These are phyloP conservation scores for Pemphigus obesinymphae DNA, from an alignment of 1,140 invertebrate species.

Conservation along the genomic window DNA sequence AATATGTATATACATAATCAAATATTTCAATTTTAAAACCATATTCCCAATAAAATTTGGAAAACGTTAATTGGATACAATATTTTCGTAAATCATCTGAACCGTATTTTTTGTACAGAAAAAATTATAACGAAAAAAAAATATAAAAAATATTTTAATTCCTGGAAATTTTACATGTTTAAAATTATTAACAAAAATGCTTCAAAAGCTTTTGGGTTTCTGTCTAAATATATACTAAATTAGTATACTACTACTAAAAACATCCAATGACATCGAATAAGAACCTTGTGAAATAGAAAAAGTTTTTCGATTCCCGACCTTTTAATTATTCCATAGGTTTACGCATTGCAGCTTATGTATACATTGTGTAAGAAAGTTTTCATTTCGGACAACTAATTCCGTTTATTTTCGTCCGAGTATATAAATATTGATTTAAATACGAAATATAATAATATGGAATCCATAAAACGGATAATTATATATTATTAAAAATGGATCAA, in stretches of 20 bases:
- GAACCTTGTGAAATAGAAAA: background rate
- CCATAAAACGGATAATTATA: no score
- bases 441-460: background rate
- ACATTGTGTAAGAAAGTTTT: background rate
- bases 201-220: background rate
- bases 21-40: no score
- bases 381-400: background rate
- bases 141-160: background rate
- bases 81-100: no score
- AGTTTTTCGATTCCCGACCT: background rate
- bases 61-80: no score
- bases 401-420: no score
- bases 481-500: no score
- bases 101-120: no score
- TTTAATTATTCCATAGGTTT: background rate
- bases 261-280: background rate
- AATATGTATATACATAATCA: no score
- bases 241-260: background rate
- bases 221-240: background rate
- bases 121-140: no score
- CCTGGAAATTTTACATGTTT: background rate
- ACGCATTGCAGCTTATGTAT: background rate
- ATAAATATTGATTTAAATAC: background rate
- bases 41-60: no score
- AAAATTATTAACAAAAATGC: background rate